A percentile compares a stretch with the other conserved stretches of the same genome.
These are phyloP conservation scores for Pedetes capensis DNA, from an alignment of 2,113 vertebrate species.

Conservation along the genomic window DNA sequence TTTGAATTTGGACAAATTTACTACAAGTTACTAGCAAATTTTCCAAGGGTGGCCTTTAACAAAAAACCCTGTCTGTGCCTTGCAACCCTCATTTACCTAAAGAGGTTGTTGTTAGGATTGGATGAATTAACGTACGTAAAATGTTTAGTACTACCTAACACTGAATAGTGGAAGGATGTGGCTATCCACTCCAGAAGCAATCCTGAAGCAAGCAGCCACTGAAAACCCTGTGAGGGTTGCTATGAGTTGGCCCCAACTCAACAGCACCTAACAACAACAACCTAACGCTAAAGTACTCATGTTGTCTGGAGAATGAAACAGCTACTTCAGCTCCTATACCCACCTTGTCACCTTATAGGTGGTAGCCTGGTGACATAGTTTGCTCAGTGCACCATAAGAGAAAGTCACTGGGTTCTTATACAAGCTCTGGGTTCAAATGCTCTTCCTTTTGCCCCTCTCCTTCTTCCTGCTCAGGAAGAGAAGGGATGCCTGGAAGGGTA, in stretches of 20 bases:
- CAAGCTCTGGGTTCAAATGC: background rate
- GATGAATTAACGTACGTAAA: background rate
- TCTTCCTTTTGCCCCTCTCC: background rate
- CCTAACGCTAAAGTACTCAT: no score
- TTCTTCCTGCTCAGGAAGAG: background rate
- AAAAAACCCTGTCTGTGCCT: background rate
- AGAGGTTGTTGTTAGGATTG: background rate
- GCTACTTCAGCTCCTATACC: background rate
- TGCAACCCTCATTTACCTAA: background rate
- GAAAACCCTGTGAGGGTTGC: no score
- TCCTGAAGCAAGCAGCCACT: no score
- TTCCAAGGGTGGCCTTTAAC: background rate
- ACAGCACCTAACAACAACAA: no score
- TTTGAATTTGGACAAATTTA: background rate
- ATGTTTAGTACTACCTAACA: background rate
- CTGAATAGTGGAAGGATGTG: no score
- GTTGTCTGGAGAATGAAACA: background rate
- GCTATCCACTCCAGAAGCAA: no score
- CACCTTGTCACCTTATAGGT: accelerated
- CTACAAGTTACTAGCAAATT: background rate
- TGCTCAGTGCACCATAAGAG: no score
- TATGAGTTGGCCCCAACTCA: no score
- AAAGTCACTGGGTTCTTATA: background rate
- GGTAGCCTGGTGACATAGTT: background rate
- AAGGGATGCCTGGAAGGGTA: background rate